Evolutionary conservation across 2,797 vertebrate genomes (phyloP), one percentile per base, ranked within the genome.

Genomic region (Cirrhinus molitorella): DNA sequence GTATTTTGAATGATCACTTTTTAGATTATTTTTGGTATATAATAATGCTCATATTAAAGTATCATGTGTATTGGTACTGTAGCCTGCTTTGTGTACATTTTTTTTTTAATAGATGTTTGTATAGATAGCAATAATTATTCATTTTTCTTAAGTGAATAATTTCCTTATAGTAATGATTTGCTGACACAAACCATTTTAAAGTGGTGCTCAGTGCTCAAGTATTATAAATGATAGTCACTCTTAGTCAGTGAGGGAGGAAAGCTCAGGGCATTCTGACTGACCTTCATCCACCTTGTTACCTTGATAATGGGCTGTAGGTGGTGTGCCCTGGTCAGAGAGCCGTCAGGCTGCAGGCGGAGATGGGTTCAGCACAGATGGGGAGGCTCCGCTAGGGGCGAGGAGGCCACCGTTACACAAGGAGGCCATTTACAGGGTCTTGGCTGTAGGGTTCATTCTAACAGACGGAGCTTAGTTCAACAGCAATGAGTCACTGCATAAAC

Each of bases 311-410:
- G 34, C 67, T 75, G 28, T 57, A 61, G 51, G 5, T 49, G 57
- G 40, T 87, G 45, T 70, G 72, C 37, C 83, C 71, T 40, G 65
- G 76, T 19, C 53, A n/a, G 55, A 31, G 85, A 79, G 68, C 86
- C 61, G 25, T 80, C 65, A 61, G 79, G 45, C 80, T 75, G 67
- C 79, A 86, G 87, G 81, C 13, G 40, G 70, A 43, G 37, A 80
- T 81, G 34, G 40, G 67, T 63, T 75, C 16, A 73, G 59, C 73
- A 80, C 78, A 83, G 87, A 86, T 87, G 85, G 87, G 71, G 51
- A 63, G 34, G 53, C 70, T 86, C 57, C 67, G 51, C 65, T 57
- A 80, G 40, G 67, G 70, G 80, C 81, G 43, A 83, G 71, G 49
- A 72, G 73, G 59, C 72, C 67, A 74, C 23, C 71, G 9, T 73